Conservation (phyloP, 1,140 invertebrate genomes). For the Leguminivora glycinivorella region DNA sequence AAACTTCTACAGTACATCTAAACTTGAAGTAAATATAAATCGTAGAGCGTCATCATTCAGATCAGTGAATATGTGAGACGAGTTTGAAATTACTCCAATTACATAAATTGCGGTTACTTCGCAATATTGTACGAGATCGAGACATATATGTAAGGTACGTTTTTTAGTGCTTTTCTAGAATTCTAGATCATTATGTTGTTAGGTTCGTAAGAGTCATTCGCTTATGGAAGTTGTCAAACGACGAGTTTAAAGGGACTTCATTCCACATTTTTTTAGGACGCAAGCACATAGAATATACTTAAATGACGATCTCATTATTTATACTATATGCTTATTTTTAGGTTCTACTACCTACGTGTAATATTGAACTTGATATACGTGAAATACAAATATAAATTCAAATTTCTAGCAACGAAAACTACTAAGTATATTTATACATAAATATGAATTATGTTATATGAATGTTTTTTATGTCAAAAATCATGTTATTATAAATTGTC, state of each 20-base stretch:
- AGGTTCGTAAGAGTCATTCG: not conserved
- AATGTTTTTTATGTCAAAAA: no score
- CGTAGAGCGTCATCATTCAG: constrained; percentile 33
- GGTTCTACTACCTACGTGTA: no score
- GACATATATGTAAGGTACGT: not conserved
- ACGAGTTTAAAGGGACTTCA: not conserved
- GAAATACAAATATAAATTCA: no score
- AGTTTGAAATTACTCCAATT: constrained; percentile 39
- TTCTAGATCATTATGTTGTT: not conserved
- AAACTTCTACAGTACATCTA: constrained; percentile 25
- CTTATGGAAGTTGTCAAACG: constrained; percentile 1
- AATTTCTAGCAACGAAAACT: no score
- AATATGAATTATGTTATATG: no score
- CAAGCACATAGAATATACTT: no score
- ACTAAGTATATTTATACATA: no score
- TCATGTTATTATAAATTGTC: no score
- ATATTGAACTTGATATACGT: no score
- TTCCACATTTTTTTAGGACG: not conserved
- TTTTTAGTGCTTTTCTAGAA: not conserved
- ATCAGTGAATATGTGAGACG: constrained; percentile 50
- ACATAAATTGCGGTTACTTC: constrained; percentile 31
- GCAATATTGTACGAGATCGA: not conserved
- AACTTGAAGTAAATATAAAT: not conserved
- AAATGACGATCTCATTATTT: no score
- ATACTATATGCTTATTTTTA: no score